These are phyloP conservation scores for Crypturellus tataupa DNA, from an alignment of 2,797 vertebrate genomes.

Conservation along the genomic window DNA sequence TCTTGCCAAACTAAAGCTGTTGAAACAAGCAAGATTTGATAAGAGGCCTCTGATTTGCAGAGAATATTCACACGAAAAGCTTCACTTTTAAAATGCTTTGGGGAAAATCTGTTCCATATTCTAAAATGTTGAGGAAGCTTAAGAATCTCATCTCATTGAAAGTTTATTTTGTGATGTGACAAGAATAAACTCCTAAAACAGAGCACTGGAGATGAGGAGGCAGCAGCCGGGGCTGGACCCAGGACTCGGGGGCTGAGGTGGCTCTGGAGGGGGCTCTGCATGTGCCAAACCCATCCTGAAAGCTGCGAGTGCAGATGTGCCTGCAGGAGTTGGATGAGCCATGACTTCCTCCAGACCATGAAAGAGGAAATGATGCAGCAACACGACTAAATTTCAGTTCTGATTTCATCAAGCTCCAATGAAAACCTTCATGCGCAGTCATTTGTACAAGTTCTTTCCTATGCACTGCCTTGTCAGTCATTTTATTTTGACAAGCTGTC, in stretches of 20 bases:
- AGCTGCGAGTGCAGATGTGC: neutral
- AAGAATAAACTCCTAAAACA: neutral
- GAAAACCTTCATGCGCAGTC: neutral
- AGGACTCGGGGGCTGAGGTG: neutral
- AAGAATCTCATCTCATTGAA: neutral
- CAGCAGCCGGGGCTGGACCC: neutral
- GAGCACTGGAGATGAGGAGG: neutral
- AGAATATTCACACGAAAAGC: neutral
- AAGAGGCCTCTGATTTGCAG: neutral
- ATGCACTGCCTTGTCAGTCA: rapidly evolving
- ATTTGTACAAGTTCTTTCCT: neutral
- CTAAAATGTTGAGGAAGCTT: neutral
- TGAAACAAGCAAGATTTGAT: neutral
- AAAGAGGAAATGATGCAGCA: slow-evolving; percentile 21
- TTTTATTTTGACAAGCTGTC: neutral
- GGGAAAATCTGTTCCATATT: neutral
- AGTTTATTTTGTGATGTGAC: neutral
- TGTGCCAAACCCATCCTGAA: rapidly evolving
- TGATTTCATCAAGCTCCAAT: neutral
- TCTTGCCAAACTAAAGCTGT: neutral
- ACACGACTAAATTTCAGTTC: neutral
- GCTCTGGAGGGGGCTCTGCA: neutral
- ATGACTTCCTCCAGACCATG: neutral
- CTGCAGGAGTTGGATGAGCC: rapidly evolving
- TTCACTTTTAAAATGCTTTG: neutral